phyloP scores from a whole-genome alignment of 2,113 vertebrate species.

The Cyprinodon brontotheroides region DNA sequence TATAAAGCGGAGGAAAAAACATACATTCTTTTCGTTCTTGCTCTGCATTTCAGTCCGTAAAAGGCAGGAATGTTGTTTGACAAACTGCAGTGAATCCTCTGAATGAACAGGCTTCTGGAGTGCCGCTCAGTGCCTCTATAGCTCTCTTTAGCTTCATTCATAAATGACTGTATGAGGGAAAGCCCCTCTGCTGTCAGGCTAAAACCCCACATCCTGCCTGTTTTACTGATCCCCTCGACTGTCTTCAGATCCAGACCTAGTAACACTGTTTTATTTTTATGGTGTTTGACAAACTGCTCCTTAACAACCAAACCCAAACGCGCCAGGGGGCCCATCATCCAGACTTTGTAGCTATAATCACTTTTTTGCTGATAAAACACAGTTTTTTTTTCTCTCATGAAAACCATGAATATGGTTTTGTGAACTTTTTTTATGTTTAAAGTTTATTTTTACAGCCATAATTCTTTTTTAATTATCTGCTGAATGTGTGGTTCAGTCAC shows the following conservation, averaged over 20 bases:
- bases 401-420: conserved; percentile 18
- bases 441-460: conserved; percentile 1
- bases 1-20: neutral
- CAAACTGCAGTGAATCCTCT: conserved; percentile 41
- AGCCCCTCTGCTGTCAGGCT: conserved; percentile 43
- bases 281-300: conserved; percentile 53
- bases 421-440: conserved; percentile 2
- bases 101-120: conserved; percentile 36
- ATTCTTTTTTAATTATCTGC: neutral
- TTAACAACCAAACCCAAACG: conserved; percentile 55
- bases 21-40: conserved; percentile 20
- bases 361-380: conserved; percentile 22
- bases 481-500: conserved; percentile 18
- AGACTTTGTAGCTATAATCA: conserved; percentile 22
- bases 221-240: conserved; percentile 7
- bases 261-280: conserved; percentile 52
- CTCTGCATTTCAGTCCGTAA: conserved; percentile 56
- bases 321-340: conserved; percentile 23
- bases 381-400: conserved; percentile 19
- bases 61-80: conserved; percentile 63
- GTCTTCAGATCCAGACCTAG: conserved; percentile 37
- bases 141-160: conserved; percentile 49
- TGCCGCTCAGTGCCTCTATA: conserved; percentile 60
- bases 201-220: conserved; percentile 47
- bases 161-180: conserved; percentile 46